A percentile compares a stretch with the other conserved stretches of the same genome.
These are phyloP conservation scores for Oncorhynchus nerka DNA, from an alignment of 2,113 vertebrate species.

Conservation along the genomic window DNA sequence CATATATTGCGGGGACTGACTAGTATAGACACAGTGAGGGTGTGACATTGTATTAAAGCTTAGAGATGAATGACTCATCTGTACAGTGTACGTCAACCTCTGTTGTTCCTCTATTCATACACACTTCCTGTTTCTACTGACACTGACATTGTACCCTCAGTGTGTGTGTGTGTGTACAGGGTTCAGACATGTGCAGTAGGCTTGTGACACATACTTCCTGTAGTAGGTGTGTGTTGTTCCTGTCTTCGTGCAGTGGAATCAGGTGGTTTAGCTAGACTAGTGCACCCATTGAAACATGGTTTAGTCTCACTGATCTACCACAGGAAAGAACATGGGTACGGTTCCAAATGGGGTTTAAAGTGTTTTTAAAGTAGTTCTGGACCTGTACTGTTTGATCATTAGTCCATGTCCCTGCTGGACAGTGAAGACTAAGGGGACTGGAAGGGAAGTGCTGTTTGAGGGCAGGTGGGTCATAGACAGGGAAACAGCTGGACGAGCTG, in stretches of 20 bases:
- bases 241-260: not conserved
- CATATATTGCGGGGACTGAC: no score
- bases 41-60: not conserved
- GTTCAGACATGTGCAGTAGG: not conserved
- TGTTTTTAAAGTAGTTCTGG: not conserved
- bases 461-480: constrained; percentile 39
- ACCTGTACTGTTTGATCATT: not conserved
- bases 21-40: no score
- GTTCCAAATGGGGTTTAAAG: not conserved
- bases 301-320: not conserved
- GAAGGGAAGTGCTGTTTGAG: not conserved
- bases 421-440: not conserved
- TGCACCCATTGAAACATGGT: not conserved
- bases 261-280: not conserved
- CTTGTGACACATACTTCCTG: not conserved
- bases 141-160: not conserved
- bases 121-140: constrained; percentile 60
- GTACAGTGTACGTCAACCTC: constrained; percentile 34
- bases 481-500: constrained; percentile 69
- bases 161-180: not conserved
- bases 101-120: constrained; percentile 62
- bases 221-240: not conserved
- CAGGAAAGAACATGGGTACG: not conserved
- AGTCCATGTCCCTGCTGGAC: constrained; percentile 32
- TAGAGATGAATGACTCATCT: constrained; percentile 28